Evolutionary conservation across 2,888 invertebrate genomes (phyloP).

Genomic region (Drosophila stalkeri): DNA sequence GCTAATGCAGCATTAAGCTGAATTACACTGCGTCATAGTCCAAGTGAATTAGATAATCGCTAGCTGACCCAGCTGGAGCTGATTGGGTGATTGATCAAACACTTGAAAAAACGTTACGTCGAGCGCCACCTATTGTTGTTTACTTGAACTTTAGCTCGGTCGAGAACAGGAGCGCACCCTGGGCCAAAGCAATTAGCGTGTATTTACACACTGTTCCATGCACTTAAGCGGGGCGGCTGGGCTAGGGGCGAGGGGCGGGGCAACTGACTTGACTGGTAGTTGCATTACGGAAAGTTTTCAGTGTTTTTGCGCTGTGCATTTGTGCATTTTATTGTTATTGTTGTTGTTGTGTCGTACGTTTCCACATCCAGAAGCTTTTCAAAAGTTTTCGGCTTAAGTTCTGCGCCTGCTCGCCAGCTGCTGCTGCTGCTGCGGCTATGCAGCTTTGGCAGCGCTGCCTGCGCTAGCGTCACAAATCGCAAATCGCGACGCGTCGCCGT

Average conservation of each 20-base stretch:
- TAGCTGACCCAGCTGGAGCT: slow-evolving; percentile 18
- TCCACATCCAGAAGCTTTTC: slow-evolving; percentile 57
- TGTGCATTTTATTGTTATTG: slow-evolving; percentile 16
- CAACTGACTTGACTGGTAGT: slow-evolving; percentile 7
- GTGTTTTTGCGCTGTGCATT: slow-evolving; percentile 22
- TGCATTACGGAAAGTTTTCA: slow-evolving; percentile 35
- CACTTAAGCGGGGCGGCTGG: slow-evolving; percentile 28
- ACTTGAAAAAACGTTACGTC: slow-evolving; percentile 18
- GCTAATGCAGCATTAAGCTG: background rate
- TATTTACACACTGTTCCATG: slow-evolving; percentile 48
- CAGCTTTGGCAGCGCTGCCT: slow-evolving; percentile 38
- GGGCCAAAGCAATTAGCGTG: slow-evolving; percentile 59
- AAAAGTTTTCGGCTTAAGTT: slow-evolving; percentile 35
- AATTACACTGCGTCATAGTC: slow-evolving; percentile 36
- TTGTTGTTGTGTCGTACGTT: slow-evolving; percentile 33
- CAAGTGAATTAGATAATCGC: slow-evolving; percentile 55
- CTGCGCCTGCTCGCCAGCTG: slow-evolving; percentile 58
- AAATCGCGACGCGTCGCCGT: slow-evolving; percentile 18
- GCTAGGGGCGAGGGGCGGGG: background rate
- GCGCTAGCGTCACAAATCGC: slow-evolving; percentile 16
- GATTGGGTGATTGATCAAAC: slow-evolving; percentile 12
- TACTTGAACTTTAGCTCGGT: slow-evolving; percentile 64
- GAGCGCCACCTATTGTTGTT: slow-evolving; percentile 27
- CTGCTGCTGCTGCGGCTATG: slow-evolving; percentile 27
- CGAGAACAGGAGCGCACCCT: slow-evolving; percentile 58